Evolutionary conservation across 1,140 invertebrate species (phyloP).

Genomic region (Amyelois transitella): DNA sequence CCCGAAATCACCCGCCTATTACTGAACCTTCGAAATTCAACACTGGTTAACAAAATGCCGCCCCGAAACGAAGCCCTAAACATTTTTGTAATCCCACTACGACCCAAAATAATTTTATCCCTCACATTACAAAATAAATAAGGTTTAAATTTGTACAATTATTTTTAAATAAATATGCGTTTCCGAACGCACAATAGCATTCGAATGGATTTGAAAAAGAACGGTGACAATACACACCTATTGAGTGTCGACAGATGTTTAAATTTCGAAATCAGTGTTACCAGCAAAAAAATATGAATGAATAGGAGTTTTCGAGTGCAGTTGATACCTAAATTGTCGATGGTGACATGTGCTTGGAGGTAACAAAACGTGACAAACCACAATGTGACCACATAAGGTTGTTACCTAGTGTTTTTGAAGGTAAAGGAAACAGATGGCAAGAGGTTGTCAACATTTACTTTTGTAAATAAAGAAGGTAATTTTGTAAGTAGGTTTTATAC

Average conservation of each 20-base stretch:
- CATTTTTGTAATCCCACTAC: constrained; percentile 19
- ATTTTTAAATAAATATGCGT: constrained; percentile 6
- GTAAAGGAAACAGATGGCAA: neutral
- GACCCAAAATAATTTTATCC: neutral
- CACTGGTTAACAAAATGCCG: constrained; percentile 18
- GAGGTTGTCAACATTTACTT: neutral
- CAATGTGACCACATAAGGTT: neutral
- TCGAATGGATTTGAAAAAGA: constrained; percentile 35
- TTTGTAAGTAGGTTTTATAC: neutral
- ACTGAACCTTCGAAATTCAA: constrained; percentile 14
- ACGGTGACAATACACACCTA: constrained; percentile 54
- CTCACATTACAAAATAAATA: neutral
- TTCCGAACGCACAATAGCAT: constrained; percentile 3
- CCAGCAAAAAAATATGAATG: constrained; percentile 10
- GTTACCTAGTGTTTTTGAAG: neutral
- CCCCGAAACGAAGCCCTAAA: constrained; percentile 17
- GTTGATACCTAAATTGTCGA: neutral
- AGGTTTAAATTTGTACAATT: constrained; percentile 5
- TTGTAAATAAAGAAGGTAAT: neutral
- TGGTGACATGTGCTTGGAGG: neutral
- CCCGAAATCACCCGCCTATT: neutral
- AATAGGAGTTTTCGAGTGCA: neutral
- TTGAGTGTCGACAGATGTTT: constrained; percentile 64
- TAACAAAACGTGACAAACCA: neutral
- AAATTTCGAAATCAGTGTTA: constrained; percentile 55